These are phyloP conservation scores for Drosophila lacicola DNA, from an alignment of 2,888 invertebrate species.

Conservation along the genomic window DNA sequence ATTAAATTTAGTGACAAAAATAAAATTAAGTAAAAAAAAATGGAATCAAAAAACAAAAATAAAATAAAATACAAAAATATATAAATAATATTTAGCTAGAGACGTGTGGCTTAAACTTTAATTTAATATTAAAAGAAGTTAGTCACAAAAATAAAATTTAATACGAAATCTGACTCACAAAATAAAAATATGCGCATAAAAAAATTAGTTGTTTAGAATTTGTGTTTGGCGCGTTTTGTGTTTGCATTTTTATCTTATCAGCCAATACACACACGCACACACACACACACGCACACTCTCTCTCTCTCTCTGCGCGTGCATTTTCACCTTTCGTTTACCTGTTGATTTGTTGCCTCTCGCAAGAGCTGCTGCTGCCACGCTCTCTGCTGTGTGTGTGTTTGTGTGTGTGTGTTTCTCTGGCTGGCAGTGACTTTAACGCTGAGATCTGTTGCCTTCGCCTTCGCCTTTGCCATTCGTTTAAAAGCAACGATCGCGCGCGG, in stretches of 20 bases:
- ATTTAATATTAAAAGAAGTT: too few relatives aligned
- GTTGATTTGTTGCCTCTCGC: slow-evolving; percentile 58
- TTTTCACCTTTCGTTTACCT: slow-evolving; percentile 73
- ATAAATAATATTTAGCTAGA: too few relatives aligned
- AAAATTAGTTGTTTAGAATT: slow-evolving; percentile 28
- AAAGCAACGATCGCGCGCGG: slow-evolving; percentile 79
- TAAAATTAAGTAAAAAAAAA: too few relatives aligned
- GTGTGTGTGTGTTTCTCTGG: slow-evolving; percentile 4
- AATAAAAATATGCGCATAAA: slow-evolving; percentile 4
- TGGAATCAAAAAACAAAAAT: too few relatives aligned
- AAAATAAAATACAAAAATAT: too few relatives aligned
- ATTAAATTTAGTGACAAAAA: too few relatives aligned
- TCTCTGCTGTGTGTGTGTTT: not conserved
- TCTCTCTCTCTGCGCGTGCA: not conserved
- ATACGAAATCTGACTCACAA: too few relatives aligned
- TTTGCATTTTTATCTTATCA: slow-evolving; percentile 61
- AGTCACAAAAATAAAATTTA: too few relatives aligned
- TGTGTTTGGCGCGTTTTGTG: slow-evolving; percentile 39
- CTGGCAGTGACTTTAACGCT: slow-evolving; percentile 58
- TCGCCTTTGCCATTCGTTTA: slow-evolving; percentile 66
- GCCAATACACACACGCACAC: slow-evolving; percentile 26
- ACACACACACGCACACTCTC: slow-evolving; percentile 5
- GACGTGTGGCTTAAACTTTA: too few relatives aligned
- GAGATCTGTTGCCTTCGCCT: slow-evolving; percentile 53
- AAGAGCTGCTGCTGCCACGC: slow-evolving; percentile 9